Evolutionary conservation across 1,140 invertebrate species (phyloP).

Genomic region (Gryon sp.): DNA sequence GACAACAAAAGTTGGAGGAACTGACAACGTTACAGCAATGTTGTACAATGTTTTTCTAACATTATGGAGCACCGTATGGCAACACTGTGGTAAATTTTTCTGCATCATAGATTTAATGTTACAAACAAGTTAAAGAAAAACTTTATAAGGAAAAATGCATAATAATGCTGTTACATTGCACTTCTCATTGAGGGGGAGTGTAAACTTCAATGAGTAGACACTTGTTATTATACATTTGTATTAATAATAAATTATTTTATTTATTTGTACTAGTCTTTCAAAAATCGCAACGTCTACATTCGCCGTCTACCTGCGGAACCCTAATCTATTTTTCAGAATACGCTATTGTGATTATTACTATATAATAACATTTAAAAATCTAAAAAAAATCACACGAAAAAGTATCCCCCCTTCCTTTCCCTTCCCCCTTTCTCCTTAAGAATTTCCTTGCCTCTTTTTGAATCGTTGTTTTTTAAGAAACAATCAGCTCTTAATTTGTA

Average conservation of each 20-base stretch:
- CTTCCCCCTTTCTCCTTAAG: conserved; percentile 14
- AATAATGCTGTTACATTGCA: too few relatives aligned
- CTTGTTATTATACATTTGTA: conserved; percentile 17
- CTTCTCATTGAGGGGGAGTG: too few relatives aligned
- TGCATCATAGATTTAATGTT: too few relatives aligned
- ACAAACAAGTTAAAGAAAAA: too few relatives aligned
- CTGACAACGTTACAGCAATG: too few relatives aligned
- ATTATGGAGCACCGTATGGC: too few relatives aligned
- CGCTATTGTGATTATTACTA: conserved; percentile 80
- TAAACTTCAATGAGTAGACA: too few relatives aligned
- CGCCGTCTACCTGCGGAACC: conserved; percentile 75
- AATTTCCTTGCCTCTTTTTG: conserved; percentile 50
- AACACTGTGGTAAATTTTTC: too few relatives aligned
- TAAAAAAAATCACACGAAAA: conserved; percentile 67
- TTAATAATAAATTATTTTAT: conserved; percentile 38
- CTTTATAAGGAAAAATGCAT: too few relatives aligned
- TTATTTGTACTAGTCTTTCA: conserved; percentile 57
- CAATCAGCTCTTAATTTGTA: conserved; percentile 56
- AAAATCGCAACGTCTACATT: conserved; percentile 60
- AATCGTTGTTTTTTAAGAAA: conserved; percentile 52
- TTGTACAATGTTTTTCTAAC: too few relatives aligned
- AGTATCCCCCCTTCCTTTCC: conserved; percentile 37
- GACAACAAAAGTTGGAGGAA: too few relatives aligned
- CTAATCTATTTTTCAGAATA: conserved; percentile 80
- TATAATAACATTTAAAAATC: conserved; percentile 75